These are phyloP conservation scores for Diloba caeruleocephala DNA, from an alignment of 2,888 invertebrate species.

Conservation along the genomic window DNA sequence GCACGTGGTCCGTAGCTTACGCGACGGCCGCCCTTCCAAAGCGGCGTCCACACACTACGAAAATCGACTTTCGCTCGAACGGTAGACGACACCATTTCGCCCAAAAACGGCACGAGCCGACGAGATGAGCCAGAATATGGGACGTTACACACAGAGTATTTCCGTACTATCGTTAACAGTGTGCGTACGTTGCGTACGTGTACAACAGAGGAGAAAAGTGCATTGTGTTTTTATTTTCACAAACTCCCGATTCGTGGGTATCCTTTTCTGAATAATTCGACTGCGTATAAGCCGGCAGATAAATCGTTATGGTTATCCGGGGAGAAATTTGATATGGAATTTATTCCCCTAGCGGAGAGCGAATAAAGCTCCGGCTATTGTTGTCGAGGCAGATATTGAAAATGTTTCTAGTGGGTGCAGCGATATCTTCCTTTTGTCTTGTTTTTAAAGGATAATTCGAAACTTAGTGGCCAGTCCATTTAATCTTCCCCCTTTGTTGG, in stretches of 20 bases:
- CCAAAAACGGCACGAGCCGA: constrained; percentile 67
- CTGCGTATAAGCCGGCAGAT: constrained; percentile 59
- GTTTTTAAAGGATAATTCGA: constrained; percentile 75
- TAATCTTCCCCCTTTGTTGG: constrained; percentile 70
- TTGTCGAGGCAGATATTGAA: constrained; percentile 78
- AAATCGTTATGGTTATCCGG: constrained; percentile 67
- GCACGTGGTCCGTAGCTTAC: constrained; percentile 88
- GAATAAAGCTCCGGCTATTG: constrained; percentile 73
- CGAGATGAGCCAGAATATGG: constrained; percentile 84
- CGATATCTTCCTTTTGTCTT: constrained; percentile 73
- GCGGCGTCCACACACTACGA: constrained; percentile 75
- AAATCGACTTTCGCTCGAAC: constrained; percentile 82
- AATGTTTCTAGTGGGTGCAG: constrained; percentile 76
- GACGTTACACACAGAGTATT: constrained; percentile 84
- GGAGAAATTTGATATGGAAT: constrained; percentile 73
- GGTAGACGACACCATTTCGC: constrained; percentile 77
- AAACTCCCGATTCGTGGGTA: constrained; percentile 53
- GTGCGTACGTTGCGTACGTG: constrained; percentile 74
- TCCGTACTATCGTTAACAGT: constrained; percentile 80
- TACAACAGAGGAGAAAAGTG: constrained; percentile 78
- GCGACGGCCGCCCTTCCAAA: constrained; percentile 87
- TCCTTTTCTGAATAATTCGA: constrained; percentile 62
- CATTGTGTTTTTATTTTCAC: constrained; percentile 68
- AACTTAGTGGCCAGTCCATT: constrained; percentile 72
- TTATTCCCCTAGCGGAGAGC: constrained; percentile 68